Percentiles rank a stretch among this genome's conserved stretches.
These are phyloP conservation scores for Etheostoma spectabile DNA, from an alignment of 2,113 vertebrate species.

Conservation along the genomic window DNA sequence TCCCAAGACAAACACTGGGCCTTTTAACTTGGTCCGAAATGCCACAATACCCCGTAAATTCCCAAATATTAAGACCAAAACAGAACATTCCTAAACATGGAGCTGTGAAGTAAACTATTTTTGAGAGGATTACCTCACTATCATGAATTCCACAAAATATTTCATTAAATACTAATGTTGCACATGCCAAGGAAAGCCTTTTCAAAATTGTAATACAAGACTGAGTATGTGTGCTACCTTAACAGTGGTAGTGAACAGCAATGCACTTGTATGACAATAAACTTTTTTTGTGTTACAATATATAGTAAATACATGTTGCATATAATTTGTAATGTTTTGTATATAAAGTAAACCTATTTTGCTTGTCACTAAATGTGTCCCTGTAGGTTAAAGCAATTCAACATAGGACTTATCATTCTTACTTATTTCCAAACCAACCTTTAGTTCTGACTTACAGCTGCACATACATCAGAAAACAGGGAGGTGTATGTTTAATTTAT, in stretches of 20 bases:
- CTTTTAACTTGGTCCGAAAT: constrained; percentile 7
- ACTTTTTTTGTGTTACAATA: constrained; percentile 51
- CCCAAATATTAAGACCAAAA: constrained; percentile 41
- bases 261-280: constrained; percentile 43
- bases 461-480: neutral
- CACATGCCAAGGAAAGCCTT: constrained; percentile 71
- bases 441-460: neutral
- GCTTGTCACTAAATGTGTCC: constrained; percentile 30
- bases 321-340: constrained; percentile 50
- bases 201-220: constrained; percentile 39
- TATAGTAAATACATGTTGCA: constrained; percentile 65
- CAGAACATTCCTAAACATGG: constrained; percentile 56
- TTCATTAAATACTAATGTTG: constrained; percentile 45
- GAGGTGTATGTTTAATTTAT: neutral
- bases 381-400: constrained; percentile 1
- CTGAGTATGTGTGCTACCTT: constrained; percentile 47
- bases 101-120: constrained; percentile 48
- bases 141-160: constrained; percentile 31
- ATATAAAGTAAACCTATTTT: constrained; percentile 33
- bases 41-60: constrained; percentile 3
- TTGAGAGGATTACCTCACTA: constrained; percentile 51
- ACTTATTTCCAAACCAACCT: neutral
- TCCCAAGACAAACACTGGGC: neutral
- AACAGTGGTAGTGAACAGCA: constrained; percentile 47
- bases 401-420: neutral